Percentiles rank a stretch among this genome's conserved stretches.
Conservation (phyloP, 2,113 vertebrate genomes). For the Eurypyga helias region DNA sequence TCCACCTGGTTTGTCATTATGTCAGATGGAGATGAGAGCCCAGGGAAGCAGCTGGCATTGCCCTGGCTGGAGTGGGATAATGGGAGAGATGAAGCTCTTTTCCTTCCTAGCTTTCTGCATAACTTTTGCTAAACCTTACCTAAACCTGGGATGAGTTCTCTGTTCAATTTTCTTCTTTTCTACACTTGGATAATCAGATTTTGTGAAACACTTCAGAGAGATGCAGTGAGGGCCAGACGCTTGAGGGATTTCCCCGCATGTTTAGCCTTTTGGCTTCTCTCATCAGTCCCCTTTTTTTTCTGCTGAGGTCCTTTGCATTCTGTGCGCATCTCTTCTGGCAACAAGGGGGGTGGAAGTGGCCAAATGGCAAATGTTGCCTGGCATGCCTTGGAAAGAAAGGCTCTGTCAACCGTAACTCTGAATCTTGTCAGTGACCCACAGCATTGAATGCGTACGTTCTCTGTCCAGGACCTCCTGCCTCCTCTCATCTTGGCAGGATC, state of each 20-base stretch:
- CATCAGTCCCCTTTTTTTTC: background rate
- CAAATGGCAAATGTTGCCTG: background rate
- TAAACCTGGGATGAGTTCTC: background rate
- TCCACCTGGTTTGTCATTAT: background rate
- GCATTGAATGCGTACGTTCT: background rate
- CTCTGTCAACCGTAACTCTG: background rate
- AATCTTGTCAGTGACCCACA: background rate
- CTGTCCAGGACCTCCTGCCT: background rate
- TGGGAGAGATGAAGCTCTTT: background rate
- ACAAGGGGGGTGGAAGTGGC: background rate
- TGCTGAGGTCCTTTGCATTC: background rate
- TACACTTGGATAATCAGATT: background rate
- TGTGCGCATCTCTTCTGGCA: background rate
- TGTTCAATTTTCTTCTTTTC: background rate
- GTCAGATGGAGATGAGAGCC: background rate
- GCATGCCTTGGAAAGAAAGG: background rate
- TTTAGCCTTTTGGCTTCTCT: background rate
- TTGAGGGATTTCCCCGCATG: background rate
- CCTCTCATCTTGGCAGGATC: background rate
- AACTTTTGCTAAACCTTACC: background rate
- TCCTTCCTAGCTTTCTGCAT: background rate
- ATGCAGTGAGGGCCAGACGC: rapidly evolving
- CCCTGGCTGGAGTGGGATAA: background rate
- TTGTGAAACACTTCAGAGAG: background rate
- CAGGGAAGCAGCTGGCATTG: background rate